Evolutionary conservation across 2,113 vertebrate species (phyloP), one percentile per base, ranked within the genome.

Genomic region (Pimephales promelas): DNA sequence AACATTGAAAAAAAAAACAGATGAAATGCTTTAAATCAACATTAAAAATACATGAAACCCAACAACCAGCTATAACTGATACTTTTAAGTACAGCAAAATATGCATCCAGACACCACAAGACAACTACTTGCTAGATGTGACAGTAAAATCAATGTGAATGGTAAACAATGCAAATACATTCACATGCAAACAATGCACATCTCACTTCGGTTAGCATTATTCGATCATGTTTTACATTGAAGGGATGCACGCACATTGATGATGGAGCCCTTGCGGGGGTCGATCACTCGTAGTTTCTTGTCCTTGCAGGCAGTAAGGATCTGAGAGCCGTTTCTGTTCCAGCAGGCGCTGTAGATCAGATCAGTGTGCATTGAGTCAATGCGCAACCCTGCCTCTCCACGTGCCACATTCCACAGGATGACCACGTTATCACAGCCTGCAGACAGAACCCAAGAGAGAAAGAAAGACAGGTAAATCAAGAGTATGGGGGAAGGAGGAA

Each of bases 221-320:
- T 40, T 13, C 14, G 2, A 22, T 9, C 22, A 16, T 34, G 14
- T 31, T 40, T 57, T 56, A 4, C 10, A 57, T 22, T 36, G 6
- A 18, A 71, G 13, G 6, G 18, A 34, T 31, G 10, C 26, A 80
- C 79, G 13, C n/a, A 81, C 47, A 40, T 9, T 2, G 36, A 95
- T 84, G 6, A 96, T 83, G n/a, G 93, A 93, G 87, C 95, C 95
- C 83, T 95, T 93, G 73, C 95, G 94, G 0, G 96, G 95, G 88
- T 97, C 95, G 3, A 97, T 89, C 83, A 97, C 57, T 20, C 96
- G 89, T 81, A 97, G 76, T 0, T 83, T 94, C 92, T 97, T 97
- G 92, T 97, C 96, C 6, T 96, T 95, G 92, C 95, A 97, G 88
- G 96, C 89, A 18, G 96, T 97, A 71, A 96, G 94, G 75, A 97